Conservation (phyloP, 2,888 invertebrate genomes). For the Notocelia uddmanniana region DNA sequence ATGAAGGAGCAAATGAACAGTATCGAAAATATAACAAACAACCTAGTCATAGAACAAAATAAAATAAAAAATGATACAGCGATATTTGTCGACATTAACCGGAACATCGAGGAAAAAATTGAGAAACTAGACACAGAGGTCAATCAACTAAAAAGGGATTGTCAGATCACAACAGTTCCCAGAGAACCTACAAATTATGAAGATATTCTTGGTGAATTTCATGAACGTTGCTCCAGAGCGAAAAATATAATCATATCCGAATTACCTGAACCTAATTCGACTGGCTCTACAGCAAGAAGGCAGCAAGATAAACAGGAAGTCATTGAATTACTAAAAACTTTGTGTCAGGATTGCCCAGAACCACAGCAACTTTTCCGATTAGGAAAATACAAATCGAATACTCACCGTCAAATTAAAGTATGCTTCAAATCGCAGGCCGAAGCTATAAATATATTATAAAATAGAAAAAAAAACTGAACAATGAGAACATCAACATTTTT, state of each 20-base stretch:
- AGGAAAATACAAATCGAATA: neutral
- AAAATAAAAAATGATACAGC: slow-evolving; percentile 8
- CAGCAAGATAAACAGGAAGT: slow-evolving; percentile 1
- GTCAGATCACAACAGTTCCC: neutral
- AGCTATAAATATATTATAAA: neutral
- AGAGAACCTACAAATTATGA: neutral
- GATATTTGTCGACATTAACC: neutral
- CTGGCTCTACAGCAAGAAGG: neutral
- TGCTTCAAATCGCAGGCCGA: neutral
- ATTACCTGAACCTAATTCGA: slow-evolving; percentile 1
- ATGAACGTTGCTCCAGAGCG: neutral
- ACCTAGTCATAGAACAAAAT: neutral
- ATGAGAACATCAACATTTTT: neutral
- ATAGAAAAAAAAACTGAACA: neutral
- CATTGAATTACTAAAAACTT: neutral
- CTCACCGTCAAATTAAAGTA: neutral
- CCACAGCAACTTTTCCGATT: neutral
- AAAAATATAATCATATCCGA: slow-evolving; percentile 5
- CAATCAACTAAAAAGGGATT: neutral
- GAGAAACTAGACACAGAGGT: neutral
- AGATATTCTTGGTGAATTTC: neutral
- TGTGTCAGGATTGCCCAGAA: neutral
- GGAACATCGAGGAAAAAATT: neutral
- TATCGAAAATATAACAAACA: neutral
- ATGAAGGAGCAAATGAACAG: neutral